These are phyloP conservation scores for Halisarca cf. caerulea DNA, from an alignment of 37 sponge, comb jelly and placozoan species.

Conservation along the genomic window DNA sequence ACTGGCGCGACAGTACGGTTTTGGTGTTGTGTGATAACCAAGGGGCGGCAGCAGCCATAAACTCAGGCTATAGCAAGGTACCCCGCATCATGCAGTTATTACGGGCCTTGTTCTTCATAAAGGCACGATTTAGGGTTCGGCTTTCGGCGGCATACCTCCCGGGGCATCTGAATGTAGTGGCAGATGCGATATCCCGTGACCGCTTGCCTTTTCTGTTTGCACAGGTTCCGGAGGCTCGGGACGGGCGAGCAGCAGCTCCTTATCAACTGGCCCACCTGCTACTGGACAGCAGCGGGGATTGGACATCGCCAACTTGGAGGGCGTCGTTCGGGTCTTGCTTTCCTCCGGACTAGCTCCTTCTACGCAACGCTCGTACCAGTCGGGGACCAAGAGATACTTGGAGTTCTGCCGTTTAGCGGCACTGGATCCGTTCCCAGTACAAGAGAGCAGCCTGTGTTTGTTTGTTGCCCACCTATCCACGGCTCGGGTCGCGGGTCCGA, in stretches of 20 bases:
- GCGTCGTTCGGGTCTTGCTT: conserved; percentile 2
- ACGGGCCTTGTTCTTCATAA: conserved; percentile 33
- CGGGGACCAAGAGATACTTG: background rate
- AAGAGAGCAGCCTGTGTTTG: no score
- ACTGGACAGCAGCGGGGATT: background rate
- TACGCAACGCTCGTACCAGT: background rate
- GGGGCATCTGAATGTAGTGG: no score
- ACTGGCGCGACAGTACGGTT: no score
- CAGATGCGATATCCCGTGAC: no score
- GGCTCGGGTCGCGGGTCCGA: no score
- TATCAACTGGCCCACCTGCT: background rate
- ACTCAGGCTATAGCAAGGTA: conserved; percentile 4
- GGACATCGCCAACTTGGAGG: conserved; percentile 8
- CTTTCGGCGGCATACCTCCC: background rate
- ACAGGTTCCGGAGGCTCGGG: conserved; percentile 17
- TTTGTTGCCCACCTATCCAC: no score
- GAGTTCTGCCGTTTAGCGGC: no score
- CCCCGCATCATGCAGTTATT: conserved; percentile 27
- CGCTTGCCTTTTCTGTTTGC: no score
- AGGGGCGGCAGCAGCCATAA: conserved; percentile 20
- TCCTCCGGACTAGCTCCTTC: background rate
- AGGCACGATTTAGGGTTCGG: conserved; percentile 1
- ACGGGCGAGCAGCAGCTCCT: background rate
- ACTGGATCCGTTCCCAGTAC: no score
- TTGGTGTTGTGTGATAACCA: conserved; percentile 24